These are phyloP conservation scores for Sporophila hypoxantha DNA, from an alignment of 2,113 vertebrate genomes.

Conservation along the genomic window DNA sequence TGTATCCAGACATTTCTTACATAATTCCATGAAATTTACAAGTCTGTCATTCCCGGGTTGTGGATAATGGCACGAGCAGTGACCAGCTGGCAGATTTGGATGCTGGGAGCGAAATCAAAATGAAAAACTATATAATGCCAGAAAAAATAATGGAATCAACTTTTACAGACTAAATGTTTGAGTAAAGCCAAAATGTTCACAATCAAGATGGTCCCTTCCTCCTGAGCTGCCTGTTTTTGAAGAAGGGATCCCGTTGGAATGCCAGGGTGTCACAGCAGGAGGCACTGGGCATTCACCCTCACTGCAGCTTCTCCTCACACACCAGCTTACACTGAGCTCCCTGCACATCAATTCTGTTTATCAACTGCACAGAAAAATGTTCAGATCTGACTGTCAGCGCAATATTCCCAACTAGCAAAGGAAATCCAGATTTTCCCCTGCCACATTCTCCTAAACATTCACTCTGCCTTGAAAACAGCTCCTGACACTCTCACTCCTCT, in stretches of 20 bases:
- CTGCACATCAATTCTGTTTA: background rate
- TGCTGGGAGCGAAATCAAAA: constrained; percentile 38
- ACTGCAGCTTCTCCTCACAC: background rate
- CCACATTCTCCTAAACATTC: background rate
- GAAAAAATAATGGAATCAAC: constrained; percentile 20
- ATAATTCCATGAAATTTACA: constrained; percentile 40
- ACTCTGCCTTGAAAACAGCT: background rate
- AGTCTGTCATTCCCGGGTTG: constrained; percentile 9
- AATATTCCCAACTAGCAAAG: constrained; percentile 1
- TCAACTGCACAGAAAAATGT: constrained; percentile 12
- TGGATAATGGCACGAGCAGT: constrained; percentile 21
- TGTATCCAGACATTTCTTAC: constrained; percentile 29
- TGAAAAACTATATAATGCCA: constrained; percentile 44
- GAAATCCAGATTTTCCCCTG: background rate
- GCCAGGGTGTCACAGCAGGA: background rate
- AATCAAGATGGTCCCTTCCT: background rate
- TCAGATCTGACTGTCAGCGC: constrained; percentile 23
- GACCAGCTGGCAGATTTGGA: constrained; percentile 48
- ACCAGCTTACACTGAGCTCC: background rate
- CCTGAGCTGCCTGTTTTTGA: background rate
- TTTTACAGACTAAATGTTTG: constrained; percentile 32
- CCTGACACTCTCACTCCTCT: constrained; percentile 51
- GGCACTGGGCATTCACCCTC: background rate
- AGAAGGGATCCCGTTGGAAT: background rate
- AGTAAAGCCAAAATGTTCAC: constrained; percentile 4